A percentile compares a stretch with the other conserved stretches of the same genome.
Evolutionary conservation across 2,888 invertebrate species (phyloP).

Genomic region (Celastrina argiolus): DNA sequence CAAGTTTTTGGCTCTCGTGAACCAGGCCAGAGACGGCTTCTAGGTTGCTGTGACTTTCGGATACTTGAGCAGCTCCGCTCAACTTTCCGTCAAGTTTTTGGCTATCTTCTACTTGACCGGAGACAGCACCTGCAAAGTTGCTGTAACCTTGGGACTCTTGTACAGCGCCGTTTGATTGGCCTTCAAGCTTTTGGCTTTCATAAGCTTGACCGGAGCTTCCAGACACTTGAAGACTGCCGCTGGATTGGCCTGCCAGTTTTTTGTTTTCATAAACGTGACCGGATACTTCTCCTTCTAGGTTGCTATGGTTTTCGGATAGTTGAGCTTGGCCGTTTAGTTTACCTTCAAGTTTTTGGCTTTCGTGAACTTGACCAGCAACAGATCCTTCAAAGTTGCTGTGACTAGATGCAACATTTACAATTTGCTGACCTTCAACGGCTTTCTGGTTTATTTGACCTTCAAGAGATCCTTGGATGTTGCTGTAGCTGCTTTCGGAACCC

Average conservation of each 20-base stretch:
- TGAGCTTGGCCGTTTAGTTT: background rate
- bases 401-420: constrained; percentile 1
- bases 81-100: background rate
- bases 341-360: constrained; percentile 13
- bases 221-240: constrained; percentile 8
- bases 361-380: constrained; percentile 16
- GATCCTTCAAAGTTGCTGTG: constrained; percentile 4
- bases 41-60: background rate
- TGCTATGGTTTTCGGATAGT: constrained; percentile 8
- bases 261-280: background rate
- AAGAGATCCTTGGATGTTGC: constrained; percentile 6
- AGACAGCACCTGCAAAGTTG: background rate
- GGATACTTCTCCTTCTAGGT: background rate
- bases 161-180: too few species aligned
- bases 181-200: background rate
- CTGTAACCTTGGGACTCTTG: too few species aligned
- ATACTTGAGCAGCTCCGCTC: background rate
- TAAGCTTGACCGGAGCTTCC: background rate
- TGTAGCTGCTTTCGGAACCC: background rate
- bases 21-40: background rate
- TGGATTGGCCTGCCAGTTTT: background rate
- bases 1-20: background rate
- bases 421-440: background rate
- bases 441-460: background rate
- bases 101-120: background rate